Evolutionary conservation across 2,797 vertebrate species (phyloP), one percentile per base, ranked within the genome.

Genomic region (Sebastes trivittatus): DNA sequence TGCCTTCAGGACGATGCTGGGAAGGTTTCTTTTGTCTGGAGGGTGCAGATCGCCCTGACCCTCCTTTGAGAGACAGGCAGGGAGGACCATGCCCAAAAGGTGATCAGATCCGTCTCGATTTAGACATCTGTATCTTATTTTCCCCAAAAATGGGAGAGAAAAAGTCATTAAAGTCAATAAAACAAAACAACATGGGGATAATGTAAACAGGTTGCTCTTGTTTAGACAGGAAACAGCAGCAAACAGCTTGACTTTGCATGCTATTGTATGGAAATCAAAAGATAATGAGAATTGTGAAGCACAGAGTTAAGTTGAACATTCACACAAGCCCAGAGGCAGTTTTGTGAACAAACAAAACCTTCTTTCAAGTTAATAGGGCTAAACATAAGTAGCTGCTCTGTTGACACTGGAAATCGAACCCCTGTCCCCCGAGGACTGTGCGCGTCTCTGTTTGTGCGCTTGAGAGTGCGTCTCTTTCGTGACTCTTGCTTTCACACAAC

Each of bases 41-140:
- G 11, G 94, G 95, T 60, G 93, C 96, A 5, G 27, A 89, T 38
- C 72, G 93, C 18, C 95, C 97, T 73, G 94, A 95, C 42, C 85
- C 90, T 72, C 88, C 86, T 60, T 60, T 92, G 30, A 89, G 52
- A 75, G 95, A 95, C 68, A 54, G 71, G 29, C 93, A 78, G 6
- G 95, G 96, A 72, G 97, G 97, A 58, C 96, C 92, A 0, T 98
- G 97, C 79, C 96, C 97, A 8, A 75, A 91, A 96, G 97, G 97
- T 98, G 89, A 70, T 25, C 42, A 18, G 7, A 29, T 32, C 14
- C 11, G 4, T 70, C n/a, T 4, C 7, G 20, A 34, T 42, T 10
- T 22, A 65, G 4, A 77, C 10, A 49, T 63, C 46, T 78, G 11
- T 54, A 59, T 7, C 5, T 60, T 3, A 34, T 56, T 23, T 58